Evolutionary conservation across 1,140 invertebrate species (phyloP), one percentile per base, ranked within the genome.

Genomic region (Polypedilum pembai): DNA sequence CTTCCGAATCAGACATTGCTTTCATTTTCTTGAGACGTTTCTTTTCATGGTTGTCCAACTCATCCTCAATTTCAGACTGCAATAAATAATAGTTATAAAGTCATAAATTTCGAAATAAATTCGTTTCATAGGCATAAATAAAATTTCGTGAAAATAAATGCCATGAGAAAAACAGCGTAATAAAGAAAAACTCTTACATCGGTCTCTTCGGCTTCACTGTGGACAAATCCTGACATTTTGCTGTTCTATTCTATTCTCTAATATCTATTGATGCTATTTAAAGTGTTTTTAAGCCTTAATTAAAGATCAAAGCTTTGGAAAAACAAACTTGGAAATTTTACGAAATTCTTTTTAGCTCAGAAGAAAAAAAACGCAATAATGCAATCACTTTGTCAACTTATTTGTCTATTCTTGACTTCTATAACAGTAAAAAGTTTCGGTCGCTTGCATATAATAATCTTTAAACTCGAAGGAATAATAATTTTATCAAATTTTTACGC

Each of bases 171-270:
- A 41, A 56, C 45, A 17, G 73, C 73, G 74, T 72, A 78, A 80
- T 75, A 18, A 18, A 10, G 3, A 73, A 74, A 40, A 76, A 40
- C 77, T 85, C 83, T 86, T 85, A 91, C 91, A 86, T 91, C 91
- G 80, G 89, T 92, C 81, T 93, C 91, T 79, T 92, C 91, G 2
- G 92, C 92, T 82, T 94, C 92, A 0, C 90, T 91, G 76, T 93
- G 91, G 73, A 94, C 81, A 82, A 93, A 94, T 81, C 92, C 90
- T 41, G 91, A 87, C 91, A 92, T 91, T 63, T 73, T 74, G 24
- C 1, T 40, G 15, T 5, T 65, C 20, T 66, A 18, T 18, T 33
- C 24, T 33, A 33, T 33, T 33, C 2, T 1, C 5, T 33, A 33
- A 33, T 33, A 33, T 33, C 24, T 33, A 33, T 33, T 33, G 24